These are phyloP conservation scores for Laterallus jamaicensis DNA, from an alignment of 2,113 vertebrate species.

Conservation along the genomic window DNA sequence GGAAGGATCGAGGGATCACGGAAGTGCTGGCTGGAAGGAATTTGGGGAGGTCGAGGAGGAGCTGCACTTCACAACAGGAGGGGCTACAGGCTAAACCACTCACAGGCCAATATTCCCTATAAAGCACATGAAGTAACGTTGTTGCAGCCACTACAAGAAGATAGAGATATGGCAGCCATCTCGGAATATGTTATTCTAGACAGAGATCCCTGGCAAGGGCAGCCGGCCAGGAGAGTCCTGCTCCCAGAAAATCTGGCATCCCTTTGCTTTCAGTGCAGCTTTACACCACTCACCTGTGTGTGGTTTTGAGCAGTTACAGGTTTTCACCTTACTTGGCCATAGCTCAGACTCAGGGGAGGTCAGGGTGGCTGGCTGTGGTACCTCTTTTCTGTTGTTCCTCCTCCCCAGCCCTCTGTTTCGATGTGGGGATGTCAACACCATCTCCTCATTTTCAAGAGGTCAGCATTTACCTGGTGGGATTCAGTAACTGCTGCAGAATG, in stretches of 20 bases:
- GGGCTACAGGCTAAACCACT: not conserved
- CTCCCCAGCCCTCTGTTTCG: not conserved
- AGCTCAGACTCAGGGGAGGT: not conserved
- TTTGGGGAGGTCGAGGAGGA: not conserved
- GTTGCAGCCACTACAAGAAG: not conserved
- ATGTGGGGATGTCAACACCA: not conserved
- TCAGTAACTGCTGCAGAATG: not conserved
- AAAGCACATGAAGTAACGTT: not conserved
- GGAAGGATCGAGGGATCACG: not conserved
- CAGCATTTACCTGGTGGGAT: not conserved
- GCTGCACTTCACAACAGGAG: not conserved
- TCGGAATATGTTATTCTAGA: not conserved
- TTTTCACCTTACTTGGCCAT: not conserved
- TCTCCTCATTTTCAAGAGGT: not conserved
- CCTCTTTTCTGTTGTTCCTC: not conserved
- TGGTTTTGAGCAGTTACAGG: not conserved
- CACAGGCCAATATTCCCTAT: not conserved
- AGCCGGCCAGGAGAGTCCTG: not conserved
- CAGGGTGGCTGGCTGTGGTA: not conserved
- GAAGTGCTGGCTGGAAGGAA: slow-evolving; percentile 14
- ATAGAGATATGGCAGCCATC: not conserved
- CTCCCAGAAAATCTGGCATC: not conserved
- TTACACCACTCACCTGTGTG: rapidly evolving
- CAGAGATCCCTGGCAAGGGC: not conserved
- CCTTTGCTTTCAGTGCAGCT: not conserved